phyloP scores from a whole-genome alignment of 2,113 vertebrate genomes.

The Pteropus alecto region DNA sequence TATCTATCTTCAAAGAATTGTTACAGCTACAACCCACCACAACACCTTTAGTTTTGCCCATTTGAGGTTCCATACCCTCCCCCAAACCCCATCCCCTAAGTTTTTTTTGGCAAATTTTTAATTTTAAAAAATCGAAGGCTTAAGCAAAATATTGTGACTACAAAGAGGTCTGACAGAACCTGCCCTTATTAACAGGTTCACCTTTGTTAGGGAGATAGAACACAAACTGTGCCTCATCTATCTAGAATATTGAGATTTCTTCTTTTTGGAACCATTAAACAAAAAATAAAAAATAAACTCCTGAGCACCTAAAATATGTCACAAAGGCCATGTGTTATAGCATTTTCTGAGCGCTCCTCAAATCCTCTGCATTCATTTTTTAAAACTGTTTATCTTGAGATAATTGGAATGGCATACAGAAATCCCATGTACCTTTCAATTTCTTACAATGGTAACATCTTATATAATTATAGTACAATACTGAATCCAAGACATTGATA shows the following conservation, averaged over 20 bases:
- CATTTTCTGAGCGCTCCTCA: not conserved
- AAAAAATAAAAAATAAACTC: not conserved
- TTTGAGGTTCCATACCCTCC: not conserved
- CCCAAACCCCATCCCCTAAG: no score
- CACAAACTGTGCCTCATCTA: not conserved
- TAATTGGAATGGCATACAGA: not conserved
- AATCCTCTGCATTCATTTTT: not conserved
- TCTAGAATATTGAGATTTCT: constrained; percentile 19
- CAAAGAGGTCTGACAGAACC: not conserved
- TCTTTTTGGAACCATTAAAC: not conserved
- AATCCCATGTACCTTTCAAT: not conserved
- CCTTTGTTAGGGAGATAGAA: not conserved
- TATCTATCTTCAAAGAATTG: not conserved
- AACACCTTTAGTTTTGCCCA: not conserved
- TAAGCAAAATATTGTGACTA: not conserved
- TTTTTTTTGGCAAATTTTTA: not conserved
- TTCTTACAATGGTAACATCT: not conserved
- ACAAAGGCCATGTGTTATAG: not conserved
- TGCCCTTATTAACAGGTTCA: not conserved
- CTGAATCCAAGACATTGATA: not conserved
- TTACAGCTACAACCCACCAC: not conserved
- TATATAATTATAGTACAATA: not conserved
- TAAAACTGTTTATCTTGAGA: not conserved
- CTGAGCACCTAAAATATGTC: not conserved
- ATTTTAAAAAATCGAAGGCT: not conserved